Evolutionary conservation across 1,140 invertebrate species (phyloP), one percentile per base, ranked within the genome.

Genomic region (Aphelinus certus): DNA sequence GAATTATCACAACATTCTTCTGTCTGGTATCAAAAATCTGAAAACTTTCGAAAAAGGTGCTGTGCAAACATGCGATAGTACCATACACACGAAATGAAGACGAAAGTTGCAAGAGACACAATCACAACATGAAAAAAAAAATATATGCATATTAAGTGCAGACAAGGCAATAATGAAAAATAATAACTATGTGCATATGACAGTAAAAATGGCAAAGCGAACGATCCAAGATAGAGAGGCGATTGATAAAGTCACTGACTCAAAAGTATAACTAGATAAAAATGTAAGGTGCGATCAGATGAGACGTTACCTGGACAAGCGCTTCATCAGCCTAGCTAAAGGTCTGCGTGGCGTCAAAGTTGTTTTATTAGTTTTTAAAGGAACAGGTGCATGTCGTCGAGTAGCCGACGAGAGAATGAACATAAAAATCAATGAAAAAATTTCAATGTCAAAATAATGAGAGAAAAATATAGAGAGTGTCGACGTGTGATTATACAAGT

Each of bases 251-350:
- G 7, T 73, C 71, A 68, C 46, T 55, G 9, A 74, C 65, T 74
- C 68, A 6, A 71, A 9, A 72, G 58, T 9, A 72, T 45, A 68
- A 58, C 64, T 48, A 71, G 72, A 75, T 65, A 84, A 80, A 76
- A 86, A 85, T 79, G 78, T 86, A 86, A 87, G 80, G 84, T 88
- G 84, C 85, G 84, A 85, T 86, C 83, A 87, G 86, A 85, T 86
- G 86, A 71, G 76, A 84, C 84, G 83, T 88, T 88, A 88, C 87
- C 87, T 88, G 84, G 86, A 79, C 82, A 88, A 83, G 84, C 84
- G 86, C 83, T 86, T 88, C 85, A 88, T 88, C 87, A 88, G 87
- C 85, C 82, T 88, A 87, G 86, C 86, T 87, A 88, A 88, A 87
- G 85, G 84, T 88, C 87, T 88, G 86, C 86, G 87, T 88, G 83